These are phyloP conservation scores for Macrophya annulata DNA, from an alignment of 2,888 invertebrate genomes.

Conservation along the genomic window DNA sequence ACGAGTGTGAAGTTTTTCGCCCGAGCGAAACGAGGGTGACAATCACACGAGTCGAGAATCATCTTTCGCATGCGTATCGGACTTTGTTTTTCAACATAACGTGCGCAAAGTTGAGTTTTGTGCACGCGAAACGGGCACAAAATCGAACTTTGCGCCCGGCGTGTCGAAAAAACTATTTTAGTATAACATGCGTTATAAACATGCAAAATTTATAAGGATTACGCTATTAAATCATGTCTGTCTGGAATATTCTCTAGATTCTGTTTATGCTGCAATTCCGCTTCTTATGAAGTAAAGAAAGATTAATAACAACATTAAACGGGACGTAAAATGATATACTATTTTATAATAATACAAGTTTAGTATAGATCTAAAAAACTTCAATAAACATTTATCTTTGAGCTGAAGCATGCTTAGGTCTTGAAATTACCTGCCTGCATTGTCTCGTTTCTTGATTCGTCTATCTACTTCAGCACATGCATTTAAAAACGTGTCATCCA, in stretches of 20 bases:
- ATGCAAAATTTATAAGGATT: not conserved
- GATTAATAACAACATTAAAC: not conserved
- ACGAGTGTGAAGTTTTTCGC: too few relatives aligned
- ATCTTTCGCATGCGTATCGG: too few relatives aligned
- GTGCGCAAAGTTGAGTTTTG: too few relatives aligned
- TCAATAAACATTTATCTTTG: not conserved
- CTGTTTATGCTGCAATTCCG: slow-evolving; percentile 56
- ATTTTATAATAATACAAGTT: slow-evolving; percentile 63
- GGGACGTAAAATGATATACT: slow-evolving; percentile 63
- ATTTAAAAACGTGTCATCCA: slow-evolving; percentile 82
- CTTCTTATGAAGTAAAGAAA: slow-evolving; percentile 55
- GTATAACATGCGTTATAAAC: slow-evolving; percentile 15
- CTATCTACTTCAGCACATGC: slow-evolving; percentile 83
- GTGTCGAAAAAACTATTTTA: too few relatives aligned
- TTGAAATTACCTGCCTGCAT: slow-evolving; percentile 81
- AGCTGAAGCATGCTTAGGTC: slow-evolving; percentile 34
- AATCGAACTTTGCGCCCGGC: too few relatives aligned
- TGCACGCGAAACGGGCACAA: too few relatives aligned
- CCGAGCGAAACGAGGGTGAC: too few relatives aligned
- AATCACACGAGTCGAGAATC: too few relatives aligned
- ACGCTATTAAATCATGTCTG: slow-evolving; percentile 12
- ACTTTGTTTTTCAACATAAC: too few relatives aligned
- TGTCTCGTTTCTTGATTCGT: slow-evolving; percentile 83
- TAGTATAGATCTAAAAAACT: not conserved
- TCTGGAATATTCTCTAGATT: not conserved